Base-by-base conservation (phyloP, 1,140 invertebrate species). In the Chelonus insularis region DNA sequence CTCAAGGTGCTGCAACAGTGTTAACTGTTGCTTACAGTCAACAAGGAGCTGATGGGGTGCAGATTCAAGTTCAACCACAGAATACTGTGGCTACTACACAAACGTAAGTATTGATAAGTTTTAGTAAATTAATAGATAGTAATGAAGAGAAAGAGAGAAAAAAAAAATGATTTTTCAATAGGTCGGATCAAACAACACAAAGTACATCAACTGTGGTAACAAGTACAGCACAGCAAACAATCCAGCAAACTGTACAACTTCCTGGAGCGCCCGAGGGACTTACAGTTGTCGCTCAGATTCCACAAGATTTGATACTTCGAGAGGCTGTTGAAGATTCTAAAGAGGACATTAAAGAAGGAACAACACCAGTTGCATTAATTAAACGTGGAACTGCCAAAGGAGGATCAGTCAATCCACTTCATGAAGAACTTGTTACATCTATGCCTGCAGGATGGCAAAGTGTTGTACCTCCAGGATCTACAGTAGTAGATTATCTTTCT, bases 401-500 rank as follows among this genome's bases (percentile, higher is more conserved):
- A 48, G 76, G 79, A 57, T n/a, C n/a, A n/a, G 71, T 60, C 1
- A 77, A 74, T 63, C 76, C 77, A 23, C 72, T 72, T 14, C 64
- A 69, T 4, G 77, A 80, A 18, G 79, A 80, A 16, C 77, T 75
- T 25, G 74, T 80, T 9, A 76, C 76, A 1, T 74, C 75, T 14
- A 76, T 80, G 75, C 78, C 75, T 1, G 75, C 79, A 0, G 75
- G 75, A n/a, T 92, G 90, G 90, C 89, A 91, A 73, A 88, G 89
- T 51, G 78, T 92, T 29, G 83, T 86, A 8, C 80, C 88, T 1
- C 86, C 87, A 1, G 87, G 88, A 45, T 88, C 89, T 1, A 87
- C 89, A 1, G 89, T 92, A 6, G 90, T 90, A 4, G 91, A 93
- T 77, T 93, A 92, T 77, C 80, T 93, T 16, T 90, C 89, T 5